phyloP scores from a whole-genome alignment of 2,888 invertebrate species.

The Micoletzkya japonica region DNA sequence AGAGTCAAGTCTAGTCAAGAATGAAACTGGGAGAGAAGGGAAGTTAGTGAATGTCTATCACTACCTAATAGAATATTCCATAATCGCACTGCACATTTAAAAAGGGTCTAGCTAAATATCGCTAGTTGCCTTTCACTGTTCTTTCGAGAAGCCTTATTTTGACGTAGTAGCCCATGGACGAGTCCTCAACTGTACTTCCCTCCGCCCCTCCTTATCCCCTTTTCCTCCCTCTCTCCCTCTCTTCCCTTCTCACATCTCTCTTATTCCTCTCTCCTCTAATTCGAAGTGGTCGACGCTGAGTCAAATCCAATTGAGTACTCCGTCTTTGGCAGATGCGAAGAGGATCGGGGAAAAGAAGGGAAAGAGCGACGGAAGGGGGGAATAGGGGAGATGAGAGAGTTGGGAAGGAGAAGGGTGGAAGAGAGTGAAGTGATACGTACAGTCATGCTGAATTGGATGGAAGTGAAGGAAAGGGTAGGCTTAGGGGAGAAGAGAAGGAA shows the following conservation, averaged over 20 bases:
- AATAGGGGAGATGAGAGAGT: neutral
- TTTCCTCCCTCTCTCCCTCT: neutral
- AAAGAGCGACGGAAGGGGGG: neutral
- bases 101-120: no score
- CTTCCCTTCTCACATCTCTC: neutral
- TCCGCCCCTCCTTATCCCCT: neutral
- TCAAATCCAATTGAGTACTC: constrained; percentile 24
- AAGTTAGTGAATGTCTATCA: no score
- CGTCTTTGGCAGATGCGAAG: neutral
- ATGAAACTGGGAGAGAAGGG: no score
- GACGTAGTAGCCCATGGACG: no score
- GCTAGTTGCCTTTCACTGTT: no score
- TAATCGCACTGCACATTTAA: no score
- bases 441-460: neutral
- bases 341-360: neutral
- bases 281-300: neutral
- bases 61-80: no score
- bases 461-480: neutral
- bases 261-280: neutral
- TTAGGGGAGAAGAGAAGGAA: neutral
- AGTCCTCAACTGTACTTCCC: no score
- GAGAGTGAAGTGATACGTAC: neutral
- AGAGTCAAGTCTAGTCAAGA: no score
- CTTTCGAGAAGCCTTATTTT: no score
- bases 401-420: constrained; percentile 3